A percentile compares a stretch with the other conserved stretches of the same genome.
Conservation (phyloP, 2,888 invertebrate genomes). For the Lamellibrachia satsuma region DNA sequence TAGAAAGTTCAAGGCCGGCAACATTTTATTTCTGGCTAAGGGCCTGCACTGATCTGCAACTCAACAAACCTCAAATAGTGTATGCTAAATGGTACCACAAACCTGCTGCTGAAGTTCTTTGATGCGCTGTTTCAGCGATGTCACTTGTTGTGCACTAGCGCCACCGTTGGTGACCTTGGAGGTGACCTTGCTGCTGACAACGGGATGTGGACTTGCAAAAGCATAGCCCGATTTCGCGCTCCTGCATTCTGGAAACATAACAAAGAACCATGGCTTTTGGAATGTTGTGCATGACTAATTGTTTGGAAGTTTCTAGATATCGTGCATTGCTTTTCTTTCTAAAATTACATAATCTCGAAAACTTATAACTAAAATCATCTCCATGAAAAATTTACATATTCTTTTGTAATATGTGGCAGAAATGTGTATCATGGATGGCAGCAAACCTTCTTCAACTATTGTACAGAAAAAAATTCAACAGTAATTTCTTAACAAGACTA, state of each 20-base stretch:
- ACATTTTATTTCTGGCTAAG: too few relatives aligned
- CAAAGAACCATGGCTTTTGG: not conserved
- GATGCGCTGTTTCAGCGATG: slow-evolving; percentile 51
- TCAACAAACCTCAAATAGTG: not conserved
- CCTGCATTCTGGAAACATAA: not conserved
- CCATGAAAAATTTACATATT: too few relatives aligned
- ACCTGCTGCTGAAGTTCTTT: slow-evolving; percentile 57
- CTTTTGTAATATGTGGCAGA: not conserved
- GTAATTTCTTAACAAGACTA: too few relatives aligned
- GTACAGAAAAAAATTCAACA: too few relatives aligned
- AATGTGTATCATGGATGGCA: not conserved
- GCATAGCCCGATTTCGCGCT: not conserved
- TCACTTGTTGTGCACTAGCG: slow-evolving; percentile 27
- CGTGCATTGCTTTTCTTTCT: not conserved
- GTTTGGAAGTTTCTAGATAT: not conserved
- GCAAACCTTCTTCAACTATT: too few relatives aligned
- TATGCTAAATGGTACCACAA: not conserved
- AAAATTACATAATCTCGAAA: too few relatives aligned
- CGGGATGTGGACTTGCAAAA: slow-evolving; percentile 21
- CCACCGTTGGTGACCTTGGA: slow-evolving; percentile 1
- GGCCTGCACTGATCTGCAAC: too few relatives aligned
- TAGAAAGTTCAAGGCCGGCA: too few relatives aligned
- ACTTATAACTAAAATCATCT: too few relatives aligned
- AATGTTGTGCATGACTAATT: not conserved
- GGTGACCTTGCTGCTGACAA: slow-evolving; percentile 13